phyloP scores from a whole-genome alignment of 2,113 vertebrate genomes.

The chimpanzee (Pan troglodytes) region DNA sequence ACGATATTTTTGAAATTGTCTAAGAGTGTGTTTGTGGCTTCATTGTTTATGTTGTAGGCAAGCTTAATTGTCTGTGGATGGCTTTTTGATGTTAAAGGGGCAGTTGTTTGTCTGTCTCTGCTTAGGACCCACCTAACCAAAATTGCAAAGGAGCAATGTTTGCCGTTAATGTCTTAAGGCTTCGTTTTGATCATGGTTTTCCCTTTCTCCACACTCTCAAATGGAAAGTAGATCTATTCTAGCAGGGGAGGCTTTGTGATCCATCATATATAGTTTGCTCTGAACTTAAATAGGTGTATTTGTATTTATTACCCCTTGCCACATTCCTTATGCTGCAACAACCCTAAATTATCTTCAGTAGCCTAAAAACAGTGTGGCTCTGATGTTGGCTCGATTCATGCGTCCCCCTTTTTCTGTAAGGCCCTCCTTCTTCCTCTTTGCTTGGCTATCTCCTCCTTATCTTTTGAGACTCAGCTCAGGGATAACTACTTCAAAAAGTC shows the following conservation, averaged over 20 bases:
- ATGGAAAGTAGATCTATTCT: background rate
- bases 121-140: constrained; percentile 22
- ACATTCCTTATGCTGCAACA: background rate
- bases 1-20: constrained; percentile 38
- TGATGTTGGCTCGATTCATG: background rate
- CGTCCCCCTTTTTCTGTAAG: background rate
- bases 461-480: background rate
- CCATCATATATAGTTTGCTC: background rate
- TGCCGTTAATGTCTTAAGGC: constrained; percentile 2
- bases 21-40: constrained; percentile 31
- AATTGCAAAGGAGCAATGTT: constrained; percentile 53
- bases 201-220: background rate
- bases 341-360: background rate
- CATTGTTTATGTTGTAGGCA: constrained; percentile 34
- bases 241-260: background rate
- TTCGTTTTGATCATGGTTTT: constrained; percentile 6
- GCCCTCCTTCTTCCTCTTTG: background rate
- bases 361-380: background rate
- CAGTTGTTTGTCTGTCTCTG: constrained; percentile 52
- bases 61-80: constrained; percentile 12
- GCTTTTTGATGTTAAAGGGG: constrained; percentile 58
- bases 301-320: background rate
- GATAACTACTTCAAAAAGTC: background rate
- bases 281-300: background rate
- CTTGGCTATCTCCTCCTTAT: background rate